A percentile compares a stretch with the other conserved stretches of the same genome.
Evolutionary conservation across 2,888 invertebrate species (phyloP).

Genomic region (Hydriomena furcata): DNA sequence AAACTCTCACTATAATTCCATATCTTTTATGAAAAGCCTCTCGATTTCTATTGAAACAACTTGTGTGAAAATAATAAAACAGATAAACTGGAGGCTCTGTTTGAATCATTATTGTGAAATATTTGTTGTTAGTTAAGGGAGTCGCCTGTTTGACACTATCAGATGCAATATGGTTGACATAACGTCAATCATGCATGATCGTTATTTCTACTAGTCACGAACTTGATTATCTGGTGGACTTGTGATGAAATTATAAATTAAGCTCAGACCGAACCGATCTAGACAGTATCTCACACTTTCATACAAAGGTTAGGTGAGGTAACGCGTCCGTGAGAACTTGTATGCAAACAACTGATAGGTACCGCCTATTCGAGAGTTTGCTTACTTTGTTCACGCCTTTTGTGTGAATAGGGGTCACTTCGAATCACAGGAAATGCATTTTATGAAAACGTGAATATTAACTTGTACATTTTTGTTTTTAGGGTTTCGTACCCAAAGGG

Average conservation of each 20-base stretch:
- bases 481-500: no score
- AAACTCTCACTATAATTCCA: constrained; percentile 30
- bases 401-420: constrained; percentile 69
- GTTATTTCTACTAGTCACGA: constrained; percentile 39
- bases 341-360: constrained; percentile 55
- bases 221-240: constrained; percentile 39
- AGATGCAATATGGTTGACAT: constrained; percentile 31
- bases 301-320: constrained; percentile 55
- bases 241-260: constrained; percentile 38
- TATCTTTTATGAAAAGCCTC: constrained; percentile 15
- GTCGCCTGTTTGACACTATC: constrained; percentile 42
- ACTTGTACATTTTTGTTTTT: not conserved
- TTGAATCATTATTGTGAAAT: constrained; percentile 35
- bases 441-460: not conserved
- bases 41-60: constrained; percentile 19
- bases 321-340: constrained; percentile 68
- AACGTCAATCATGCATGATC: constrained; percentile 47
- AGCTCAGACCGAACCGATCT: constrained; percentile 30
- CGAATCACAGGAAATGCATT: constrained; percentile 26
- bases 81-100: constrained; percentile 29
- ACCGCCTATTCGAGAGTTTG: constrained; percentile 52
- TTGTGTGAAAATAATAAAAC: constrained; percentile 26
- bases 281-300: constrained; percentile 59
- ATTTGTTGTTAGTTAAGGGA: constrained; percentile 31
- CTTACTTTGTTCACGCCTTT: constrained; percentile 63